These are phyloP conservation scores for Tenthredo notha DNA, from an alignment of 2,888 invertebrate species.

Conservation along the genomic window DNA sequence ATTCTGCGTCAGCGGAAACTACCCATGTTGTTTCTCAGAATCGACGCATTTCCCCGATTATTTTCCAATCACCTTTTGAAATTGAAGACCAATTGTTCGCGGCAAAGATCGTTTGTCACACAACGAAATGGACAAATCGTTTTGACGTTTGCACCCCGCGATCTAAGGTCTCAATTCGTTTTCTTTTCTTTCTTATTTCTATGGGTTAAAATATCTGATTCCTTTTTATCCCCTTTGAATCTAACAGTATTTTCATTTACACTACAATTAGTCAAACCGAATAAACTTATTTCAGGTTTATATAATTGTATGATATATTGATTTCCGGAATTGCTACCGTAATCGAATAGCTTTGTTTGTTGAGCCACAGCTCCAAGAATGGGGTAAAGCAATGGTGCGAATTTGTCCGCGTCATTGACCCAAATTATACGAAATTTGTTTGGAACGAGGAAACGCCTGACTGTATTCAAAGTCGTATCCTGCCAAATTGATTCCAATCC, in stretches of 20 bases:
- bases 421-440: slow-evolving; percentile 42
- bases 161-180: neutral
- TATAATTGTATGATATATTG: slow-evolving; percentile 8
- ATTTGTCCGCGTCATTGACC: slow-evolving; percentile 45
- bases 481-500: slow-evolving; percentile 21
- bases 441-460: neutral
- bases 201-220: neutral
- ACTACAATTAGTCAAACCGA: neutral
- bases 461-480: slow-evolving; percentile 13
- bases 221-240: neutral
- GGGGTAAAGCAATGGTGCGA: slow-evolving; percentile 28
- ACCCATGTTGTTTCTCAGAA: slow-evolving; percentile 38
- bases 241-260: neutral
- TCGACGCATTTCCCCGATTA: slow-evolving; percentile 32
- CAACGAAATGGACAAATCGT: slow-evolving; percentile 16
- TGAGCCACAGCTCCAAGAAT: slow-evolving; percentile 1
- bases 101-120: slow-evolving; percentile 33
- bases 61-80: slow-evolving; percentile 27
- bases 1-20: slow-evolving; percentile 49
- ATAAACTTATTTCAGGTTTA: neutral
- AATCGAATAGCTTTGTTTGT: slow-evolving; percentile 34
- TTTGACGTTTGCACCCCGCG: neutral
- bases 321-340: neutral
- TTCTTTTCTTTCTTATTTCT: neutral
- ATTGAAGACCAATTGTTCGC: neutral